Base-by-base conservation (phyloP, 2,797 vertebrate genomes). In the Poeciliopsis gracilis region DNA sequence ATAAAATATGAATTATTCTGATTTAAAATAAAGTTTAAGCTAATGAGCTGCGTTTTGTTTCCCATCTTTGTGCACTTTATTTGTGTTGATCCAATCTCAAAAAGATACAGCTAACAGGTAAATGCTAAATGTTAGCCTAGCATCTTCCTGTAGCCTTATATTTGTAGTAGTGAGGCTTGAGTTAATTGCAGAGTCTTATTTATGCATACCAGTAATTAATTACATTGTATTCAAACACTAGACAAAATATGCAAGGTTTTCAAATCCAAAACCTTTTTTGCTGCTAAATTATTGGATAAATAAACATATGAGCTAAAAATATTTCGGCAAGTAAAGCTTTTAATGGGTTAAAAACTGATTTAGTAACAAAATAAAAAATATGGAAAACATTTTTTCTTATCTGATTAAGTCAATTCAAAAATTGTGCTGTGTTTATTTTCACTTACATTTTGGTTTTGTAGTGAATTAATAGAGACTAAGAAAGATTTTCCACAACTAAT, bases 401-500 rank as follows among this genome's bases (percentile, higher is more conserved):
- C 16, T 4, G 16, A 63, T 8, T 10, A 8, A 33, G 30, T 63
- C 2, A 36, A 36, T 63, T 20, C 2, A 63, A 63, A 63, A 18
- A 59, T 59, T 28, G 5, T 33, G 70, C 45, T n/a, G 20, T 43
- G 20, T 43, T 69, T n/a, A 69, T 69, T 69, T 69, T 69, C 20
- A 69, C 38, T 6, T 53, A 53, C 38, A 89, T 91, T 86, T 86
- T 30, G 77, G 83, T 86, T 94, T 94, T 88, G 87, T 85, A 79
- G 88, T 84, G 79, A 89, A 92, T 91, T 92, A 84, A 23, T 12
- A 90, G 2, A 80, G 38, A 41, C 7, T 41, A 41, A 91, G 16
- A 84, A 93, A 84, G 91, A 90, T 83, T 89, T 93, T 90, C 89
- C 89, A 90, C 88, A 83, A 86, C 76, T 61, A 2, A 79, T 49